phyloP scores from a whole-genome alignment of 2,888 invertebrate species.

The Cephus spinipes region DNA sequence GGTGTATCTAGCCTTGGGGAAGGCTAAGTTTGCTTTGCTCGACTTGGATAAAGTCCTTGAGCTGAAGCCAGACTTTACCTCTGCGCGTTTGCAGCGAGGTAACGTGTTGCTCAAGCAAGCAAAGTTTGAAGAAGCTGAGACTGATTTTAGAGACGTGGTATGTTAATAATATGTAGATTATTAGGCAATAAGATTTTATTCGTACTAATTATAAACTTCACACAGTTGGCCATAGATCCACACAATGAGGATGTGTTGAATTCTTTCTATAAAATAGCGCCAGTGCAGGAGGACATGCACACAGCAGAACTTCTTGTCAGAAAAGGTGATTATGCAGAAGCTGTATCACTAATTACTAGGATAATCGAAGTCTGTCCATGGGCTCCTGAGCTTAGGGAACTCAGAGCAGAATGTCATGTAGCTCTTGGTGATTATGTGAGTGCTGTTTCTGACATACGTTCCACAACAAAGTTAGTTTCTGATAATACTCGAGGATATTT shows the following conservation, averaged over 20 bases:
- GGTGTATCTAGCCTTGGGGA: slow-evolving; percentile 94
- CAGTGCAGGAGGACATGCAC: slow-evolving; percentile 74
- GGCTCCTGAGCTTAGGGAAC: slow-evolving; percentile 85
- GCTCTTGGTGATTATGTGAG: slow-evolving; percentile 81
- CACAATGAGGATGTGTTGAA: slow-evolving; percentile 79
- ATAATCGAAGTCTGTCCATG: slow-evolving; percentile 89
- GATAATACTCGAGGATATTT: slow-evolving; percentile 92
- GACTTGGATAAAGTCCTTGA: slow-evolving; percentile 94
- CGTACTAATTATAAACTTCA: neutral
- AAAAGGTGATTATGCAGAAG: slow-evolving; percentile 70
- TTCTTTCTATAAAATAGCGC: slow-evolving; percentile 76
- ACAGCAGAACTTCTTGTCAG: slow-evolving; percentile 74
- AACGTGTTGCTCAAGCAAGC: slow-evolving; percentile 92
- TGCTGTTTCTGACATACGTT: slow-evolving; percentile 91
- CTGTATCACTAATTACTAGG: slow-evolving; percentile 75
- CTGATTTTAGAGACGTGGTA: slow-evolving; percentile 88
- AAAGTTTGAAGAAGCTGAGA: slow-evolving; percentile 82
- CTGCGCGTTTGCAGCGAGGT: slow-evolving; percentile 87
- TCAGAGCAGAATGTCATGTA: slow-evolving; percentile 88
- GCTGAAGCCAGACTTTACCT: slow-evolving; percentile 93
- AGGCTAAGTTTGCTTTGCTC: slow-evolving; percentile 92
- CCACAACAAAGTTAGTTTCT: slow-evolving; percentile 88
- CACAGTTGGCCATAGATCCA: slow-evolving; percentile 77
- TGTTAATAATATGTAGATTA: slow-evolving; percentile 63
- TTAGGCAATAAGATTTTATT: neutral